Base-by-base conservation (phyloP, 2,797 vertebrate genomes). In the Smutsia temminckii region DNA sequence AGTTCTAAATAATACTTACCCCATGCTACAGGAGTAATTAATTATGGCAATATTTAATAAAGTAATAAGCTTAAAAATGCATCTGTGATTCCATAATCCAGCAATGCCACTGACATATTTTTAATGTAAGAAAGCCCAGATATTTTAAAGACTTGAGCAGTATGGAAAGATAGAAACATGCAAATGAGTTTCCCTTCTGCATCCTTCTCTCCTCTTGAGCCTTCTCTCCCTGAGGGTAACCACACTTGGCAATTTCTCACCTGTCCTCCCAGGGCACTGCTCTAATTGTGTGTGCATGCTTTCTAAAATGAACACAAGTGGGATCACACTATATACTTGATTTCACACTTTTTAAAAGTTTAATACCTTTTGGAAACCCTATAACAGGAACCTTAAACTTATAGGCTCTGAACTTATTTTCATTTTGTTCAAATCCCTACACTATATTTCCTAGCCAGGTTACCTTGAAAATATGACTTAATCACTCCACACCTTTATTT, bases 171-270 rank as follows among this genome's bases (percentile, higher is more conserved):
- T 21, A 11, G 29, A n/a, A 61, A 59, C 59, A 3, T 42, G 37
- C 13, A n/a, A 18, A 3, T 32, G 11, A 10, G 12, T 61, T 40
- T 8, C n/a, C 69, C 9, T 7, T 6, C 1, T 4, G 0, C 61
- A 13, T 11, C 46, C 3, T 75, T 25, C 51, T n/a, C 27, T 57
- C 17, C 68, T 10, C 10, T 8, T 71, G n/a, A 17, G 21, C 42
- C 29, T 64, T 46, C 66, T 32, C 16, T 46, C 57, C 34, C 53
- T 55, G 34, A 71, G 21, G 21, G 57, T 23, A 71, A 51, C 27
- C 37, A 14, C 46, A 46, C 46, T 8, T 0, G 0, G 11, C 20
- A 27, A 46, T 20, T 46, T 61, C 21, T 83, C 20, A 2, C 25
- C n/a, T 18, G 21, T 6, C 63, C 5, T 59, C 29, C 51, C 18